Evolutionary conservation across 2,797 vertebrate genomes (phyloP).

Genomic region (Coranthus polyacanthus): DNA sequence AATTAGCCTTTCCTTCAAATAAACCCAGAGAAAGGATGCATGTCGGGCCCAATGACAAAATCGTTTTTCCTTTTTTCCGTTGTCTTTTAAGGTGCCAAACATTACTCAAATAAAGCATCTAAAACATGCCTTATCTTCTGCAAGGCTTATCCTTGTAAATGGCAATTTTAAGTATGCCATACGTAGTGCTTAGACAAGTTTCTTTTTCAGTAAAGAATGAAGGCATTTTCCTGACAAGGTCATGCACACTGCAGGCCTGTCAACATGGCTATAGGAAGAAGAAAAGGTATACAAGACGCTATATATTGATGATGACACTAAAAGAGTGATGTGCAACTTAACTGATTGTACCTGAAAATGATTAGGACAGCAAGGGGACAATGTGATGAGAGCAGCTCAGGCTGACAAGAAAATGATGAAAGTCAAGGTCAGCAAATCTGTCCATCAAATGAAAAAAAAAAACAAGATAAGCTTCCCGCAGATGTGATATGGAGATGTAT

Average conservation of each 20-base stretch:
- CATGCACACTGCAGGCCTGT: slow-evolving; percentile 43
- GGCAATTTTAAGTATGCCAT: not conserved
- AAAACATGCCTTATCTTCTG: not conserved
- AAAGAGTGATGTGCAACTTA: slow-evolving; percentile 16
- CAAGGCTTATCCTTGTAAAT: slow-evolving; percentile 5
- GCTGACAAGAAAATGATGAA: slow-evolving; percentile 26
- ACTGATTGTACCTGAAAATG: slow-evolving; percentile 29
- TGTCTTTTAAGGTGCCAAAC: slow-evolving; percentile 21
- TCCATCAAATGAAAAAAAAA: slow-evolving; percentile 28
- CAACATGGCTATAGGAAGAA: slow-evolving; percentile 34
- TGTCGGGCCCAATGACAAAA: slow-evolving; percentile 40
- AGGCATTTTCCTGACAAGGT: slow-evolving; percentile 60
- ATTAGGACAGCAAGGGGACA: slow-evolving; percentile 25
- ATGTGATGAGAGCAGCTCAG: slow-evolving; percentile 20
- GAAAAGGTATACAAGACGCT: slow-evolving; percentile 35
- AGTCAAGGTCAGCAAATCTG: slow-evolving; percentile 35
- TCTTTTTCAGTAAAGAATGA: slow-evolving; percentile 39
- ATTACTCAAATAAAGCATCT: slow-evolving; percentile 7
- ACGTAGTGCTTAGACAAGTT: slow-evolving; percentile 21
- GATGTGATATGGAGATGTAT: slow-evolving; percentile 34
- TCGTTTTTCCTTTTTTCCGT: not conserved
- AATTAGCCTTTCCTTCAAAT: slow-evolving; percentile 72
- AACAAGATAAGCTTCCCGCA: not conserved
- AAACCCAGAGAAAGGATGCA: slow-evolving; percentile 43
- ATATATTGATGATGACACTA: slow-evolving; percentile 35